These are phyloP conservation scores for Kryptolebias ocellatus DNA, from an alignment of 2,797 vertebrate species.

Conservation along the genomic window DNA sequence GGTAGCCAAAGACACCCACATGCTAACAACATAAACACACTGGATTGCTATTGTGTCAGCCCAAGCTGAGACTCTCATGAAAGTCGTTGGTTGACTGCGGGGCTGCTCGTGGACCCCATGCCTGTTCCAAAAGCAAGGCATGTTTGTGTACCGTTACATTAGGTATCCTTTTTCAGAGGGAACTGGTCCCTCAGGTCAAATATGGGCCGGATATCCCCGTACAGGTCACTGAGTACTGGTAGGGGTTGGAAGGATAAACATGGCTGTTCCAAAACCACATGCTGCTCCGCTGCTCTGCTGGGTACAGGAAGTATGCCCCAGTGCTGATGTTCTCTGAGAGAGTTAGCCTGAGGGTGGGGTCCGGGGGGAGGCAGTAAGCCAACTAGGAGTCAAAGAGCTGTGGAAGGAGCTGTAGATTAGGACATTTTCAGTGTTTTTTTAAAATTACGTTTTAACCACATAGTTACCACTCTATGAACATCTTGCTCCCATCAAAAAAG, in stretches of 20 bases:
- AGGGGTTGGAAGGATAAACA: conserved; percentile 90
- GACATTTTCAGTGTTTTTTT: conserved; percentile 38
- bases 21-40: conserved; percentile 93
- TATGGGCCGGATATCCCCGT: conserved; percentile 96
- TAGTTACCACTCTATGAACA: conserved; percentile 36
- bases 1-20: conserved; percentile 92
- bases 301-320: conserved; percentile 84
- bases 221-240: conserved; percentile 92
- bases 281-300: conserved; percentile 86
- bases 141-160: conserved; percentile 98
- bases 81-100: conserved; percentile 83
- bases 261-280: conserved; percentile 91
- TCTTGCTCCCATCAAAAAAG: conserved; percentile 28
- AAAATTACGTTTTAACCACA: conserved; percentile 30
- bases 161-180: conserved; percentile 98
- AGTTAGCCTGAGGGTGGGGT: conserved; percentile 66
- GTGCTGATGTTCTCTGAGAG: conserved; percentile 80
- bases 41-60: conserved; percentile 93
- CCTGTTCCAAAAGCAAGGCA: conserved; percentile 95
- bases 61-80: conserved; percentile 87
- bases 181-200: conserved; percentile 95
- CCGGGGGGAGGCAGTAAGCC: conserved; percentile 44
- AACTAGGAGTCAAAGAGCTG: conserved; percentile 25
- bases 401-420: conserved; percentile 40
- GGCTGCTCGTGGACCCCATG: conserved; percentile 90